Percentiles rank a stretch among this genome's conserved stretches.
Evolutionary conservation across 2,113 vertebrate genomes (phyloP).

Genomic region (Oryzias celebensis): DNA sequence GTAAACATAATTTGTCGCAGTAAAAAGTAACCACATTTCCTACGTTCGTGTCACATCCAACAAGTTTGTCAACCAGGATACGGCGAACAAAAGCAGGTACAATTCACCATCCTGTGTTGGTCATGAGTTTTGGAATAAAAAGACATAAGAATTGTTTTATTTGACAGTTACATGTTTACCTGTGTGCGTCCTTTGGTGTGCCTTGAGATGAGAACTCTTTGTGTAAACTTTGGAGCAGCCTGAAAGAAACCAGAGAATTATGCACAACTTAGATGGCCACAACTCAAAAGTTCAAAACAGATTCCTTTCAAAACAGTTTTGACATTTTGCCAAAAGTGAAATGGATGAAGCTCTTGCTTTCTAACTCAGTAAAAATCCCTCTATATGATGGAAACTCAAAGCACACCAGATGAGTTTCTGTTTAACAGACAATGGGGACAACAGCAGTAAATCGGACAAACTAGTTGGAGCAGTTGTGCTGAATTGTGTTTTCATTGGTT

Average conservation of each 20-base stretch:
- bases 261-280: background rate
- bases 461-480: slow-evolving; percentile 6
- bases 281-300: background rate
- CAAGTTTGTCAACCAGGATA: too few relatives aligned
- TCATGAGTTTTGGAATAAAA: background rate
- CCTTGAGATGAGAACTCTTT: slow-evolving; percentile 94
- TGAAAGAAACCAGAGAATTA: slow-evolving; percentile 42
- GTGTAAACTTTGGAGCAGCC: slow-evolving; percentile 93
- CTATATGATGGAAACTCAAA: too few relatives aligned
- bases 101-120: background rate
- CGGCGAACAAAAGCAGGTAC: background rate
- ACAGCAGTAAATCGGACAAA: slow-evolving; percentile 1
- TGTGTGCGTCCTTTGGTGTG: slow-evolving; percentile 91
- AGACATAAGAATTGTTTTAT: too few relatives aligned
- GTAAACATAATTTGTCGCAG: too few relatives aligned
- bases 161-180: slow-evolving; percentile 67
- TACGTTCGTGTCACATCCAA: too few relatives aligned
- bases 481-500: slow-evolving; percentile 10
- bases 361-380: too few relatives aligned
- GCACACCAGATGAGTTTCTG: slow-evolving; percentile 2
- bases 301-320: background rate
- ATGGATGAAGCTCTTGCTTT: too few relatives aligned
- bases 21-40: too few relatives aligned
- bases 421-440: slow-evolving; percentile 28
- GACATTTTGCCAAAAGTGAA: too few relatives aligned